These are phyloP conservation scores for Stictonetta naevosa DNA, from an alignment of 2,113 vertebrate species.

Conservation along the genomic window DNA sequence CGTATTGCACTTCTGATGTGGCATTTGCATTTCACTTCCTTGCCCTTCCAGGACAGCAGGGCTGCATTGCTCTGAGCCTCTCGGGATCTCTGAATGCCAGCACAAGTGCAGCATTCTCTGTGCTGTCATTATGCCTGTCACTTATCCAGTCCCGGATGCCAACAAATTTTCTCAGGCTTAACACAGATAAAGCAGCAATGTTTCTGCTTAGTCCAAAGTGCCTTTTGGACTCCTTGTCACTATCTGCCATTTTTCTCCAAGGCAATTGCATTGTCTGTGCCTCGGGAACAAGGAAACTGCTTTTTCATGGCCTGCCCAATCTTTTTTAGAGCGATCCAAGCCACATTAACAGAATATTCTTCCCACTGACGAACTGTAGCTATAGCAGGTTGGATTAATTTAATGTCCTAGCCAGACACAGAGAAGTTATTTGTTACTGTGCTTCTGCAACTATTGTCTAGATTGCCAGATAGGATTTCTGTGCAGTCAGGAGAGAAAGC, in stretches of 20 bases:
- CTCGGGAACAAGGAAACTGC: slow-evolving; percentile 41
- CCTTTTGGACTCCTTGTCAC: slow-evolving; percentile 66
- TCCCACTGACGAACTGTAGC: slow-evolving; percentile 24
- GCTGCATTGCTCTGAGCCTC: slow-evolving; percentile 42
- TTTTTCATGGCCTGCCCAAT: slow-evolving; percentile 45
- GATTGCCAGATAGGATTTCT: slow-evolving; percentile 60
- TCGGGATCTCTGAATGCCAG: slow-evolving; percentile 52
- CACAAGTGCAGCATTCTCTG: slow-evolving; percentile 68
- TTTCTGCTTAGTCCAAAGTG: slow-evolving; percentile 64
- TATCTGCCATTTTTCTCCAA: slow-evolving; percentile 64
- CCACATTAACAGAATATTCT: slow-evolving; percentile 58
- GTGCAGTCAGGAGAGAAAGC: slow-evolving; percentile 36
- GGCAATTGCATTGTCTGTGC: slow-evolving; percentile 61
- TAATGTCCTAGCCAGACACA: slow-evolving; percentile 60
- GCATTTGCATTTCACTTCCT: slow-evolving; percentile 62
- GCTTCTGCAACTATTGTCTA: slow-evolving; percentile 57
- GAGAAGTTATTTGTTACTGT: slow-evolving; percentile 55
- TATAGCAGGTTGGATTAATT: slow-evolving; percentile 66
- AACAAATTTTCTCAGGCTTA: slow-evolving; percentile 74
- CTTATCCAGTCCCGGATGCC: slow-evolving; percentile 69
- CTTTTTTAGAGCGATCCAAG: slow-evolving; percentile 36
- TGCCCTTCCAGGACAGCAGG: slow-evolving; percentile 37
- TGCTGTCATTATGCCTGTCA: slow-evolving; percentile 70
- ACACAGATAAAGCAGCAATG: slow-evolving; percentile 70
- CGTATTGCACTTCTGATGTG: not conserved